Percentiles rank a stretch among this genome's conserved stretches.
phyloP scores from a whole-genome alignment of 2,888 invertebrate genomes.

The Petrolisthes cinctipes region DNA sequence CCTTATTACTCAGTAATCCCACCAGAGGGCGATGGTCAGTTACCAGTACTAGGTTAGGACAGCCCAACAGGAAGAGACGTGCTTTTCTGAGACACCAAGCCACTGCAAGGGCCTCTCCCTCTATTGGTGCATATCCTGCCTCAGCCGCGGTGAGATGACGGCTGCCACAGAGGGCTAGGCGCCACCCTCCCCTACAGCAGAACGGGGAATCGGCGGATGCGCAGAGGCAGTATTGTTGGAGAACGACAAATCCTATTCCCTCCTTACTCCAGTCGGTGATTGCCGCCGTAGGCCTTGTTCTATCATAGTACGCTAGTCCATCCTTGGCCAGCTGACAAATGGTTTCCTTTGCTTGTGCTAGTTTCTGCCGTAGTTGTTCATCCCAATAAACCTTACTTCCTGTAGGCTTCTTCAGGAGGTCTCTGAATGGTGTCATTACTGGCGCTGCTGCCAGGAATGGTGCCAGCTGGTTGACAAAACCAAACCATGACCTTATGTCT shows the following conservation, averaged over 20 bases:
- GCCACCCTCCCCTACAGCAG: conserved; percentile 30
- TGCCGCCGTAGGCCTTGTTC: conserved; percentile 21
- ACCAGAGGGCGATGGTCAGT: conserved; percentile 19
- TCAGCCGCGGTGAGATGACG: background rate
- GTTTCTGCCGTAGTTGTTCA: conserved; percentile 9
- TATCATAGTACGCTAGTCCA: conserved; percentile 19
- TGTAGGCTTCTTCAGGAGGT: no score
- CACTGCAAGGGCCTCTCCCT: conserved; percentile 32
- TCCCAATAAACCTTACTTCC: conserved; percentile 28
- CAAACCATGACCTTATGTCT: no score
- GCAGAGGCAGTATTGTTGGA: conserved; percentile 34
- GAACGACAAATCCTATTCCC: background rate
- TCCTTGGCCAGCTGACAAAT: conserved; percentile 28
- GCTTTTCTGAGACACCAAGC: conserved; percentile 29
- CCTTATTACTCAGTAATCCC: background rate
- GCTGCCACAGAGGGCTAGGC: conserved; percentile 26
- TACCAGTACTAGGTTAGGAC: conserved; percentile 4
- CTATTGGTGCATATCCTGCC: conserved; percentile 13
- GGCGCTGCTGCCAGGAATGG: no score
- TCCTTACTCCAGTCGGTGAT: conserved; percentile 14
- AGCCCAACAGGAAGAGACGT: conserved; percentile 14
- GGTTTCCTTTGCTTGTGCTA: background rate
- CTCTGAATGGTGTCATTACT: no score
- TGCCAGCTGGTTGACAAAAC: no score
- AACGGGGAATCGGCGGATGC: background rate